Conservation (phyloP, 2,888 invertebrate species). For the Drosophila heteroneura region DNA sequence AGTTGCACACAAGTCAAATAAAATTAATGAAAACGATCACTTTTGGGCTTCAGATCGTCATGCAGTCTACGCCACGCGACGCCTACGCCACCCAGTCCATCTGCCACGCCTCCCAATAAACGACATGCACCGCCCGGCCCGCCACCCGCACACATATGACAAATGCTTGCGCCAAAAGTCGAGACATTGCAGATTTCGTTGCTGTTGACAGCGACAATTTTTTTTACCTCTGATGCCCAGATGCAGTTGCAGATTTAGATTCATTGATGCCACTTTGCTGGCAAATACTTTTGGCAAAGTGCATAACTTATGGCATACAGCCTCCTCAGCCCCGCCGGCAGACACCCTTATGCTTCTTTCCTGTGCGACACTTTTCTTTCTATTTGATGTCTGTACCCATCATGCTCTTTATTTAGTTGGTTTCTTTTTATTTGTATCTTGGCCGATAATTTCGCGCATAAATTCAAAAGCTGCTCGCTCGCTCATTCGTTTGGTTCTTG, state of each 20-base stretch:
- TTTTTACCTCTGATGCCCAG: slow-evolving; percentile 55
- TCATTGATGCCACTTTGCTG: slow-evolving; percentile 80
- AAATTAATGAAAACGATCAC: slow-evolving; percentile 52
- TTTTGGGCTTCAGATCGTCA: slow-evolving; percentile 55
- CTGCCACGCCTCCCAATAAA: slow-evolving; percentile 49
- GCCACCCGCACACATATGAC: slow-evolving; percentile 23
- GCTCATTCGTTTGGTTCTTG: slow-evolving; percentile 18
- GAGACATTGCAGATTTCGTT: slow-evolving; percentile 63
- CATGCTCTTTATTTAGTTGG: slow-evolving; percentile 59
- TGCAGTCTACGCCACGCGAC: slow-evolving; percentile 80
- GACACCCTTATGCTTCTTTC: neutral
- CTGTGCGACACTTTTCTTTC: slow-evolving; percentile 59
- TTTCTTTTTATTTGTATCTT: slow-evolving; percentile 64
- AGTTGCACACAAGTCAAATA: slow-evolving; percentile 72
- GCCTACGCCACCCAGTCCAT: slow-evolving; percentile 56
- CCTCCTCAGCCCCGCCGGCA: neutral
- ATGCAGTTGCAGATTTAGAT: slow-evolving; percentile 50
- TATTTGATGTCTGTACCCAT: slow-evolving; percentile 72
- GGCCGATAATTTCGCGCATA: slow-evolving; percentile 74
- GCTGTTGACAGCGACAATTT: slow-evolving; percentile 72
- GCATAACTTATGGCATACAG: slow-evolving; percentile 48
- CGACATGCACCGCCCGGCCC: neutral
- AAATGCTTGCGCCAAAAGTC: slow-evolving; percentile 56
- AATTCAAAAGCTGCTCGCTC: slow-evolving; percentile 60
- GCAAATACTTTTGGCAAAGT: slow-evolving; percentile 74